Conservation (phyloP, 2,888 invertebrate genomes). For the Gerris lacustris region DNA sequence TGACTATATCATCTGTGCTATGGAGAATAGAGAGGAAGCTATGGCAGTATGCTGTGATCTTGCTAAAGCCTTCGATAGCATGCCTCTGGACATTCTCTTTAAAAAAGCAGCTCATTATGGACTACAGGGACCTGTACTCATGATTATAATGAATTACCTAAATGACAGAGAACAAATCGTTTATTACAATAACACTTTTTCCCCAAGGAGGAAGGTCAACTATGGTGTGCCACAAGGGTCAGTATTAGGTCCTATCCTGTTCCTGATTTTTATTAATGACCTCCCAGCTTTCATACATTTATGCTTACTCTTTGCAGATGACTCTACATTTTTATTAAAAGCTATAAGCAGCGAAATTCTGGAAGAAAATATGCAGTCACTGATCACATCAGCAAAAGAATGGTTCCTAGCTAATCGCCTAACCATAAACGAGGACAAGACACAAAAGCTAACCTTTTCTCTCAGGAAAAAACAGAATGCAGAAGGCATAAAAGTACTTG, state of each 20-base stretch:
- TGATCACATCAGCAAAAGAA: background rate
- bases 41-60: background rate
- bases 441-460: background rate
- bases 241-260: background rate
- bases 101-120: conserved; percentile 1
- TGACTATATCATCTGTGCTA: background rate
- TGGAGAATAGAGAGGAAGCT: background rate
- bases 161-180: background rate
- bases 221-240: background rate
- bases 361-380: background rate
- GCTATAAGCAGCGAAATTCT: background rate
- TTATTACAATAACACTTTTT: background rate
- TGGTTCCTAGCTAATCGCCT: background rate
- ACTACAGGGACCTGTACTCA: background rate
- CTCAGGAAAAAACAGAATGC: background rate
- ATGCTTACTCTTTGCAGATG: conserved; percentile 1
- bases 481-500: too few species aligned
- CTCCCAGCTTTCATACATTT: background rate
- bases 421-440: background rate
- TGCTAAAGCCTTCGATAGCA: background rate
- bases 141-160: background rate
- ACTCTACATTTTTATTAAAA: background rate
- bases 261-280: background rate
- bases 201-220: background rate
- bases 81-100: background rate